These are phyloP conservation scores for Desmophyllum pertusum DNA, from an alignment of 92 coral and sea anemone genomes.

Conservation along the genomic window DNA sequence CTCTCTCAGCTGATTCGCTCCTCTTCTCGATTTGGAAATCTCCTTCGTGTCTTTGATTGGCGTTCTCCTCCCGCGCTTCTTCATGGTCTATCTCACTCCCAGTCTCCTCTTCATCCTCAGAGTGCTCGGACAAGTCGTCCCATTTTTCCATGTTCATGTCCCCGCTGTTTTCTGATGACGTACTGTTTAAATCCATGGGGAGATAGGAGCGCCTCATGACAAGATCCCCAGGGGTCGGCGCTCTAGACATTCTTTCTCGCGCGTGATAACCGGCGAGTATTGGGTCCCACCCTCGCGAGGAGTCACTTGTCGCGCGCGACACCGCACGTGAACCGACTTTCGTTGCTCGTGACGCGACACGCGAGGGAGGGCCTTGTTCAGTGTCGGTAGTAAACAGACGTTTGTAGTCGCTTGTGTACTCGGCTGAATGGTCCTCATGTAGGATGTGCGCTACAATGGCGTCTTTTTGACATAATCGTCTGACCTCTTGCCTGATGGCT, in stretches of 20 bases:
- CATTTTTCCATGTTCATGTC: conserved; percentile 57
- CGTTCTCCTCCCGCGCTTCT: neutral
- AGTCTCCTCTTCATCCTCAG: conserved; percentile 39
- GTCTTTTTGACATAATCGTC: conserved; percentile 76
- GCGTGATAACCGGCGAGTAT: conserved; percentile 96
- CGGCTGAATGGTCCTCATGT: conserved; percentile 70
- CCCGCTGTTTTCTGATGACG: conserved; percentile 88
- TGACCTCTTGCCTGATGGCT: conserved; percentile 89
- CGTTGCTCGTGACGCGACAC: conserved; percentile 58
- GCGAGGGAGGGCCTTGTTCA: conserved; percentile 34
- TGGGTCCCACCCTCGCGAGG: conserved; percentile 98
- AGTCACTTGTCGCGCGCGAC: conserved; percentile 71
- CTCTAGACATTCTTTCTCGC: conserved; percentile 88
- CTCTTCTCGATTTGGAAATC: neutral
- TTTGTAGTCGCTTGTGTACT: conserved; percentile 78
- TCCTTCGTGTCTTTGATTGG: neutral
- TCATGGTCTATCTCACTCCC: conserved; percentile 11
- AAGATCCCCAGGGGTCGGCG: conserved; percentile 81
- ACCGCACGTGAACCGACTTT: conserved; percentile 51
- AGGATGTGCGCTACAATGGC: conserved; percentile 87
- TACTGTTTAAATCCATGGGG: conserved; percentile 94
- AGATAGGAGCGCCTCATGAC: conserved; percentile 86
- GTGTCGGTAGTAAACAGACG: conserved; percentile 77
- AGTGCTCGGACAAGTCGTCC: conserved; percentile 54
- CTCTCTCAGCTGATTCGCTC: neutral